These are phyloP conservation scores for Chitala chitala DNA, from an alignment of 2,113 vertebrate species.

Conservation along the genomic window DNA sequence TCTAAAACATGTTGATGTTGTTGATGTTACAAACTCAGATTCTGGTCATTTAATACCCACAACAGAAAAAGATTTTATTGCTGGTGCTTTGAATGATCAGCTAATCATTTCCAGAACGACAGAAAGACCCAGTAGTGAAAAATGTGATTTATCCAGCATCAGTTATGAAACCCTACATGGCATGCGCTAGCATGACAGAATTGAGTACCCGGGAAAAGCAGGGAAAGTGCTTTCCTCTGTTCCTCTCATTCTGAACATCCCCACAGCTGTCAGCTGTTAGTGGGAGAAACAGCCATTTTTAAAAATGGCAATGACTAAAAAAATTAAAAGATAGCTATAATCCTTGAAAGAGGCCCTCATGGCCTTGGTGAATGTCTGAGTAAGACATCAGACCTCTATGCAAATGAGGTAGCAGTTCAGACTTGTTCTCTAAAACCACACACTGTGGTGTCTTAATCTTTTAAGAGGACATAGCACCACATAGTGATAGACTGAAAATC, in stretches of 20 bases:
- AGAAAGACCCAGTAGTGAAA: slow-evolving; percentile 9
- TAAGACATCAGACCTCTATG: not conserved
- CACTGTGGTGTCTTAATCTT: not conserved
- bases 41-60: not conserved
- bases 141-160: not conserved
- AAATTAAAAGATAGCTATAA: not conserved
- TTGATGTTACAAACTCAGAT: not conserved
- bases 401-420: not conserved
- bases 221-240: not conserved
- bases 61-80: not conserved
- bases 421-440: not conserved
- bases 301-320: not conserved
- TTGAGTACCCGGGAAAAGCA: not conserved
- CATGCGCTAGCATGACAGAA: slow-evolving; percentile 11
- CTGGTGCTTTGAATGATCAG: slow-evolving; percentile 23
- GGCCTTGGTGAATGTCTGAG: not conserved
- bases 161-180: slow-evolving; percentile 6
- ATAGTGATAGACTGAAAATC: not conserved
- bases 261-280: not conserved
- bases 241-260: not conserved
- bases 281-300: not conserved
- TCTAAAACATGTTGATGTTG: not conserved
- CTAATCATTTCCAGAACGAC: slow-evolving; percentile 25
- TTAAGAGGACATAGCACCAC: not conserved
- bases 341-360: not conserved